A percentile compares a stretch with the other conserved stretches of the same genome.
phyloP scores from a whole-genome alignment of 2,113 vertebrate genomes.

The Ammodytes dubius region DNA sequence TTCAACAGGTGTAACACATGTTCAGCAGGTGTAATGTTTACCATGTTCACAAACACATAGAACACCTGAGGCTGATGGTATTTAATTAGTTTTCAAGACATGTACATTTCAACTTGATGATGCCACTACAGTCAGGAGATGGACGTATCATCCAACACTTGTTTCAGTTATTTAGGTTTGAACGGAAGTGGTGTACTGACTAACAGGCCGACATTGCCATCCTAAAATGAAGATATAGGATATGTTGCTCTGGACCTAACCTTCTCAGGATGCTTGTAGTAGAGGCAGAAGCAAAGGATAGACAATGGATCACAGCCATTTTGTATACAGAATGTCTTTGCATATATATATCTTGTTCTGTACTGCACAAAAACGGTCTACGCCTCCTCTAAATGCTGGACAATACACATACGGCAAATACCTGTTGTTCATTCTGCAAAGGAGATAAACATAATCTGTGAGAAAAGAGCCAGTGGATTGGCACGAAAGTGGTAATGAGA shows the following conservation, averaged over 20 bases:
- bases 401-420: conserved; percentile 21
- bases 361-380: background rate
- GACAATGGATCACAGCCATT: background rate
- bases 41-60: no score
- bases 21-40: no score
- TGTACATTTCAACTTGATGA: background rate
- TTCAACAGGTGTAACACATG: background rate
- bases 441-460: conserved; percentile 31
- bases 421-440: conserved; percentile 45
- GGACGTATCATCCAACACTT: background rate
- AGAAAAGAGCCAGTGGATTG: conserved; percentile 33
- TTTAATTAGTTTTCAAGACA: background rate
- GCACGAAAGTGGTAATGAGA: conserved; percentile 43
- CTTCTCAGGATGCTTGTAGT: background rate
- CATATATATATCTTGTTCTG: background rate
- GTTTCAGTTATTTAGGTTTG: background rate
- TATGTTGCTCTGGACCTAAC: background rate
- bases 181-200: background rate
- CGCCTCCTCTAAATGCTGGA: conserved; percentile 6
- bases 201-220: background rate
- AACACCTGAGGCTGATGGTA: background rate
- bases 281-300: background rate
- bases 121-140: background rate
- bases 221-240: background rate
- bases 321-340: background rate